A percentile compares a stretch with the other conserved stretches of the same genome.
These are phyloP conservation scores for Hemithea aestivaria DNA, from an alignment of 2,888 invertebrate genomes.

Conservation along the genomic window DNA sequence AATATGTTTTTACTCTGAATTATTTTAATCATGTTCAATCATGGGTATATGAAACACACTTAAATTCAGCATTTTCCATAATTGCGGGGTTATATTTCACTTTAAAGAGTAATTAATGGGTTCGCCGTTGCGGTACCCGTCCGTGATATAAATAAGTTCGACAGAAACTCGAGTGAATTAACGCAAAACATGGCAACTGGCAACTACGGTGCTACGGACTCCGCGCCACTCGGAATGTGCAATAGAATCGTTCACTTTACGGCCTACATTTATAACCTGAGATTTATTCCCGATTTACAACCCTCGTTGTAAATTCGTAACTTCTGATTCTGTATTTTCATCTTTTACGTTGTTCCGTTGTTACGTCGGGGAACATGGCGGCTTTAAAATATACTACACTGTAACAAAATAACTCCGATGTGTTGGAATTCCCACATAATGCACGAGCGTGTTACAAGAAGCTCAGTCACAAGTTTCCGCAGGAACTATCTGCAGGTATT, in stretches of 20 bases:
- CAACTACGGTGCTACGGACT: slow-evolving; percentile 13
- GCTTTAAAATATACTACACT: slow-evolving; percentile 3
- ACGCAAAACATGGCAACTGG: slow-evolving; percentile 21
- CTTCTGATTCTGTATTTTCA: slow-evolving; percentile 14
- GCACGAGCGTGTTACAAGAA: too few relatives aligned
- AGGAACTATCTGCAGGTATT: slow-evolving; percentile 34
- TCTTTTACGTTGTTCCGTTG: slow-evolving; percentile 8
- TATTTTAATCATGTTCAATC: not conserved
- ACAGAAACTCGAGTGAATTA: slow-evolving; percentile 31
- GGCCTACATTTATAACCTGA: slow-evolving; percentile 17
- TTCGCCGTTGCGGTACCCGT: slow-evolving; percentile 16
- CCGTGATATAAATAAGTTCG: slow-evolving; percentile 31
- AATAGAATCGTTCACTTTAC: slow-evolving; percentile 27
- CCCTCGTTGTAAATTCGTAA: slow-evolving; percentile 11
- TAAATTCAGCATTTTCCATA: slow-evolving; percentile 23
- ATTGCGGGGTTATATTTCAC: slow-evolving; percentile 17
- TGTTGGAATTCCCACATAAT: not conserved
- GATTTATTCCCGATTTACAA: slow-evolving; percentile 18
- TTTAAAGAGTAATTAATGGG: slow-evolving; percentile 26
- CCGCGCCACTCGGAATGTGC: slow-evolving; percentile 18
- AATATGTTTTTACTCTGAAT: too few relatives aligned
- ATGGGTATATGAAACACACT: slow-evolving; percentile 5
- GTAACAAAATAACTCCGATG: slow-evolving; percentile 28
- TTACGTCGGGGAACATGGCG: not conserved
- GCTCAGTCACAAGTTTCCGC: slow-evolving; percentile 28